Evolutionary conservation across 2,888 invertebrate genomes (phyloP).

Genomic region (Carpatolechia fugitivella): DNA sequence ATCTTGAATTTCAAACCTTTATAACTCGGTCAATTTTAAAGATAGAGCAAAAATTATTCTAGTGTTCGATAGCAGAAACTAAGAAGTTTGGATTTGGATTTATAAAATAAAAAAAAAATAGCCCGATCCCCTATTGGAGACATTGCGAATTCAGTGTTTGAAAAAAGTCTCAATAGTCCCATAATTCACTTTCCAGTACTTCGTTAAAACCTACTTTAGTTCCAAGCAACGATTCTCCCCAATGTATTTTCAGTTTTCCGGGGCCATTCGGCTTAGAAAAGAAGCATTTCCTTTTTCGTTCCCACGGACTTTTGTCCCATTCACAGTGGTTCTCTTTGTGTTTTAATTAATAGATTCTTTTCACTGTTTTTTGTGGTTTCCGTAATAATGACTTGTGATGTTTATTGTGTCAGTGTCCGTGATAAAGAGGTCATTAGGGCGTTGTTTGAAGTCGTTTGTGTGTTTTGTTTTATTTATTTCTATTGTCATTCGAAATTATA

Average conservation of each 20-base stretch:
- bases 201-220: neutral
- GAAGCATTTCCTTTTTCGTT: slow-evolving; percentile 24
- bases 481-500: neutral
- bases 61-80: too few relatives aligned
- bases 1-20: too few relatives aligned
- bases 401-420: slow-evolving; percentile 25
- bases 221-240: neutral
- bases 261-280: slow-evolving; percentile 10
- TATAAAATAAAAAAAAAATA: too few relatives aligned
- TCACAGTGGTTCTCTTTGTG: slow-evolving; percentile 43
- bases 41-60: too few relatives aligned
- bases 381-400: slow-evolving; percentile 32
- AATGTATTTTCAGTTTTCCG: slow-evolving; percentile 4
- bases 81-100: too few relatives aligned
- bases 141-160: too few relatives aligned
- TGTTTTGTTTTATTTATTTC: slow-evolving; percentile 16
- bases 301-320: slow-evolving; percentile 41
- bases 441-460: slow-evolving; percentile 19
- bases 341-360: slow-evolving; percentile 64
- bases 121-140: too few relatives aligned
- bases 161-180: neutral
- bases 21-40: too few relatives aligned
- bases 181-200: neutral
- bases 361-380: slow-evolving; percentile 37
- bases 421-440: slow-evolving; percentile 15